Evolutionary conservation across 2,888 invertebrate species (phyloP).

Genomic region (Petrolisthes cinctipes): DNA sequence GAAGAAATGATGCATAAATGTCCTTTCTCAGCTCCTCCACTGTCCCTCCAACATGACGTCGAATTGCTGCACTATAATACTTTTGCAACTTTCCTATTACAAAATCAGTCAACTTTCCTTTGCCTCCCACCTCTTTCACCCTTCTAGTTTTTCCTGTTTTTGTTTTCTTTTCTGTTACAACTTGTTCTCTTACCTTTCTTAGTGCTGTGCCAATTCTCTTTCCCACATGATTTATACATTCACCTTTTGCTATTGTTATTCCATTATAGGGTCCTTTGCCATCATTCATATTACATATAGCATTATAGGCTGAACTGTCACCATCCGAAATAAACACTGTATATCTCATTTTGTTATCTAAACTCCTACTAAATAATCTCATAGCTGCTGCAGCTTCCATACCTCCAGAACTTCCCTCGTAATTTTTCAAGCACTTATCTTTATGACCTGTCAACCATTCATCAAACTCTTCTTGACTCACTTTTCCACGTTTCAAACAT

Average conservation of each 20-base stretch:
- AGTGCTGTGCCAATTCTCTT: constrained; percentile 26
- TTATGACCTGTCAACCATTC: too few species aligned
- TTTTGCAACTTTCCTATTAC: constrained; percentile 5
- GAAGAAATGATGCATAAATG: neutral
- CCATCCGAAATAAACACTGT: constrained; percentile 66
- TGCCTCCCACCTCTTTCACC: too few species aligned
- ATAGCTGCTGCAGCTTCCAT: constrained; percentile 20
- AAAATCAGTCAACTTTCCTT: constrained; percentile 1
- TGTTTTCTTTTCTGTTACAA: too few species aligned
- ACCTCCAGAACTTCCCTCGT: constrained; percentile 4
- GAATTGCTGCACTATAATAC: neutral
- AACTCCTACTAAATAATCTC: neutral
- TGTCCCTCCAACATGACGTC: neutral
- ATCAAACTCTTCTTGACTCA: too few species aligned
- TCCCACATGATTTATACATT: constrained; percentile 50
- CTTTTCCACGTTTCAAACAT: too few species aligned
- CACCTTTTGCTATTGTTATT: too few species aligned
- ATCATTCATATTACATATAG: constrained; percentile 72
- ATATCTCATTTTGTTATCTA: constrained; percentile 68
- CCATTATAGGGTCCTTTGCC: constrained; percentile 7
- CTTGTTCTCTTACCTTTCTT: neutral
- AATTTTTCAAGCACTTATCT: too few species aligned
- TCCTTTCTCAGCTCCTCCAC: constrained; percentile 15
- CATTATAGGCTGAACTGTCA: constrained; percentile 70
- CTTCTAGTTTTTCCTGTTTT: neutral